These are phyloP conservation scores for Nymphalis urticae DNA, from an alignment of 2,888 invertebrate genomes.

Conservation along the genomic window DNA sequence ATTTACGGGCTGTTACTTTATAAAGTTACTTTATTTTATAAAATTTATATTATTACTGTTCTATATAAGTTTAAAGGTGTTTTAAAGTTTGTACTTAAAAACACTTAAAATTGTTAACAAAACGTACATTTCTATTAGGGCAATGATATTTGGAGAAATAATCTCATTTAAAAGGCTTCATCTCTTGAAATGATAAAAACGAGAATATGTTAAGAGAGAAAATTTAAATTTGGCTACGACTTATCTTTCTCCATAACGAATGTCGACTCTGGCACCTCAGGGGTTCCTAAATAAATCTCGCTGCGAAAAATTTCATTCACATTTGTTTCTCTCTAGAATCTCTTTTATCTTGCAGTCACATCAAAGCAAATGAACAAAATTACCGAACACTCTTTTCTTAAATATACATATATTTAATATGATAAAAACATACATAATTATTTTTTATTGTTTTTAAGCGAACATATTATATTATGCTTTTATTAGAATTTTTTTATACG, in stretches of 20 bases:
- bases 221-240: conserved; percentile 33
- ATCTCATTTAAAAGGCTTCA: background rate
- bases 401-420: no score
- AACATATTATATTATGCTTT: no score
- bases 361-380: conserved; percentile 13
- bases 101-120: background rate
- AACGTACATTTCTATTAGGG: background rate
- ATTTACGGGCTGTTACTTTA: no score
- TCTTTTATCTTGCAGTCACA: conserved; percentile 13
- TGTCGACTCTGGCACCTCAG: conserved; percentile 32
- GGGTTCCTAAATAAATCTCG: conserved; percentile 31
- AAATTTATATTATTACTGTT: no score
- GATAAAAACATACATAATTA: no score
- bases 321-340: conserved; percentile 15
- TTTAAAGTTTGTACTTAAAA: no score
- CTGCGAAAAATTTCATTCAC: conserved; percentile 14
- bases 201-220: conserved; percentile 13
- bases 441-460: no score
- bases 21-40: no score
- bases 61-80: no score
- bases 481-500: no score
- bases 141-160: background rate
- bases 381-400: background rate
- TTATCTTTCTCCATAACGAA: conserved; percentile 33
- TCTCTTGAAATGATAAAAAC: background rate